Conservation (phyloP, 2,888 invertebrate genomes). For the Neoitamus cyanurus region DNA sequence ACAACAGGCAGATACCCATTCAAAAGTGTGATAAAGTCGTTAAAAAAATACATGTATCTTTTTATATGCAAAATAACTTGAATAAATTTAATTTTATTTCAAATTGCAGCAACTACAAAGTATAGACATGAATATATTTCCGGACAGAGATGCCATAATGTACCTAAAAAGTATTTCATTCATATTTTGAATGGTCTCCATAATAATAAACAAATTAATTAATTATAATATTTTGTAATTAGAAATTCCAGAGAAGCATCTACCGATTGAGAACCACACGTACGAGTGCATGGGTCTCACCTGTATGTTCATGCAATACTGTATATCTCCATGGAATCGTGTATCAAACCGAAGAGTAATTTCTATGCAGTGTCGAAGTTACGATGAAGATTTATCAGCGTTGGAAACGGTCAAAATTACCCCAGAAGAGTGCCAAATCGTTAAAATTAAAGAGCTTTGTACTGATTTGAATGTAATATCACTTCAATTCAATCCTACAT, state of each 20-base stretch:
- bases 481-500: conserved; percentile 58
- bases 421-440: conserved; percentile 60
- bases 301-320: conserved; percentile 59
- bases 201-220: neutral
- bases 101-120: conserved; percentile 56
- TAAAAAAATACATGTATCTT: neutral
- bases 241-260: conserved; percentile 57
- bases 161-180: conserved; percentile 55
- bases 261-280: conserved; percentile 59
- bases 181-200: too few relatives aligned
- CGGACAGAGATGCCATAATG: conserved; percentile 59
- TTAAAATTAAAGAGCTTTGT: conserved; percentile 59
- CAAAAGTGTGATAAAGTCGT: too few relatives aligned
- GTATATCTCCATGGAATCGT: conserved; percentile 61
- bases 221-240: neutral
- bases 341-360: conserved; percentile 59
- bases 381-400: conserved; percentile 55
- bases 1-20: too few relatives aligned
- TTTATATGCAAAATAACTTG: neutral
- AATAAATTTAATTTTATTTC: neutral
- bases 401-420: conserved; percentile 57
- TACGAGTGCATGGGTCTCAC: conserved; percentile 60
- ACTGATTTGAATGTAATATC: conserved; percentile 56
- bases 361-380: conserved; percentile 57
- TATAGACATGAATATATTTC: conserved; percentile 61